These are phyloP conservation scores for Siniperca scherzeri DNA, from an alignment of 2,797 vertebrate species.

Conservation along the genomic window DNA sequence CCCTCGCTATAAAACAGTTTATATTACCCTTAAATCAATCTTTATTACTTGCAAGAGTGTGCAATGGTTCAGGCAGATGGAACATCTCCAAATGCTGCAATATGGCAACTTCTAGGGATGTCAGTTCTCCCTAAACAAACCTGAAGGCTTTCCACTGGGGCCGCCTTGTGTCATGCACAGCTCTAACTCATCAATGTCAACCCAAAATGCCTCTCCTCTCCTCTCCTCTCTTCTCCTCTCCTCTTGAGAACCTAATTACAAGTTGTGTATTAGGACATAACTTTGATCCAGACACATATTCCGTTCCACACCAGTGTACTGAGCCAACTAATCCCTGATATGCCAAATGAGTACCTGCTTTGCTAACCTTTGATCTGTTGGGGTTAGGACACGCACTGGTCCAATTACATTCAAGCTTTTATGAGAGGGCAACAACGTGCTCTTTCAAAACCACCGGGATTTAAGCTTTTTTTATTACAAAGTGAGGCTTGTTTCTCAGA, in stretches of 20 bases:
- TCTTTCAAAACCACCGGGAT: conserved; percentile 72
- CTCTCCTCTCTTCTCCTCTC: neutral
- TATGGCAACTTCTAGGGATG: conserved; percentile 68
- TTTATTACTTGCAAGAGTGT: conserved; percentile 60
- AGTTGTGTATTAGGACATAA: conserved; percentile 49
- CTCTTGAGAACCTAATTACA: conserved; percentile 55
- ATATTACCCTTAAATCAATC: conserved; percentile 60
- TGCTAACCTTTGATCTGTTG: conserved; percentile 79
- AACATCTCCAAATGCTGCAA: conserved; percentile 69
- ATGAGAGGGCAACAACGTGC: conserved; percentile 73
- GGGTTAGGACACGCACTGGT: conserved; percentile 62
- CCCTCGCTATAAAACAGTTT: conserved; percentile 63
- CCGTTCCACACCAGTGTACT: conserved; percentile 36
- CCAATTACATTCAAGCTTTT: conserved; percentile 73
- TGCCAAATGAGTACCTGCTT: conserved; percentile 78
- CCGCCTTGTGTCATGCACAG: conserved; percentile 79
- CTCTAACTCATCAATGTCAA: conserved; percentile 75
- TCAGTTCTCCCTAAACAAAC: conserved; percentile 84
- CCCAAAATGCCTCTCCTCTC: conserved; percentile 15
- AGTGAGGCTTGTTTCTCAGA: conserved; percentile 67
- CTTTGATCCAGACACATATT: conserved; percentile 70
- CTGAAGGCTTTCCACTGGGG: conserved; percentile 69
- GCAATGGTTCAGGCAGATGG: conserved; percentile 69
- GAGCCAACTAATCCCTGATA: conserved; percentile 74
- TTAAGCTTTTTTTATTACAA: conserved; percentile 75